A percentile compares a stretch with the other conserved stretches of the same genome.
phyloP scores from a whole-genome alignment of 2,888 invertebrate genomes.

The Xestia ashworthii region DNA sequence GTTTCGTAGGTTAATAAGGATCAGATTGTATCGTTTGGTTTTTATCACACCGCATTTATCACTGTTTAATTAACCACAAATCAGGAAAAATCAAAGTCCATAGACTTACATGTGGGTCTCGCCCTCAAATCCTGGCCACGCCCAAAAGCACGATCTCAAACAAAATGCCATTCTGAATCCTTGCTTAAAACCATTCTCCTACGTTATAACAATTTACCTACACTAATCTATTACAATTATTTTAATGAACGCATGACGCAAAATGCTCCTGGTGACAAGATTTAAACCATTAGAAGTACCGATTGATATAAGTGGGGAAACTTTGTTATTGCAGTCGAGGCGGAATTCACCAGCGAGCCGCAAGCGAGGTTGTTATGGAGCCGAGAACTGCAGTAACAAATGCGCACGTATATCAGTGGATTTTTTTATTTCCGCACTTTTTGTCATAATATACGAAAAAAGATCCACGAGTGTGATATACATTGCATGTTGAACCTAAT shows the following conservation, averaged over 20 bases:
- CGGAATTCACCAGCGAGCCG: too few relatives aligned
- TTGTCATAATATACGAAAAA: too few relatives aligned
- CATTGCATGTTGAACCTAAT: too few relatives aligned
- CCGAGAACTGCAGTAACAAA: too few relatives aligned
- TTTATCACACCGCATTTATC: not conserved
- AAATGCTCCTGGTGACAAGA: slow-evolving; percentile 34
- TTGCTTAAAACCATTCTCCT: slow-evolving; percentile 32
- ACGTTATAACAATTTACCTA: slow-evolving; percentile 58
- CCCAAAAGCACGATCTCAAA: slow-evolving; percentile 8
- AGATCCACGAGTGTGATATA: too few relatives aligned
- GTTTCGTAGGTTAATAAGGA: not conserved
- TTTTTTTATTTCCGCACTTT: too few relatives aligned
- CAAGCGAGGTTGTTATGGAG: too few relatives aligned
- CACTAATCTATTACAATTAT: slow-evolving; percentile 53
- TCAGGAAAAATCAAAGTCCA: not conserved
- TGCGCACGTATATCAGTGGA: too few relatives aligned
- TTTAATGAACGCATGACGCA: slow-evolving; percentile 43
- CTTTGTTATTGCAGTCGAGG: too few relatives aligned
- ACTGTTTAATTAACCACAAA: not conserved
- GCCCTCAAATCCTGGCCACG: slow-evolving; percentile 17
- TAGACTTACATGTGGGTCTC: not conserved
- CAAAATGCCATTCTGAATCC: slow-evolving; percentile 37
- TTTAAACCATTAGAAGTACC: not conserved
- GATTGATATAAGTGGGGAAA: too few relatives aligned
- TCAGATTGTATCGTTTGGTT: not conserved